Evolutionary conservation across 2,113 vertebrate species (phyloP).

Genomic region (Scomber colias): DNA sequence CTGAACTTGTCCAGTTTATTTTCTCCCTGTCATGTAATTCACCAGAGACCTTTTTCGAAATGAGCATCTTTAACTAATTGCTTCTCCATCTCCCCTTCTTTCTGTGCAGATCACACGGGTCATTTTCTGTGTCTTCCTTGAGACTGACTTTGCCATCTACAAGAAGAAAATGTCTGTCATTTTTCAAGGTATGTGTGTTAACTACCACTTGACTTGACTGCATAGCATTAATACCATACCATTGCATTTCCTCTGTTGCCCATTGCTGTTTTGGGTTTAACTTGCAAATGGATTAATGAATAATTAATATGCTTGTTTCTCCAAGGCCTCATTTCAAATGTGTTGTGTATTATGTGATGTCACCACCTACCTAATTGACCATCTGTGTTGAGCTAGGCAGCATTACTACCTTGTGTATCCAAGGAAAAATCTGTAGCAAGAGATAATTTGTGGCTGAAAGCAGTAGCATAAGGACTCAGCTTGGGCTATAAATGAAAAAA

Average conservation of each 20-base stretch:
- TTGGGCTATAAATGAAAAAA: background rate
- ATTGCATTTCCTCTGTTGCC: constrained; percentile 11
- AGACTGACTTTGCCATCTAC: constrained; percentile 97
- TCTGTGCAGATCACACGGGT: constrained; percentile 91
- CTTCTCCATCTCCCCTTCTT: constrained; percentile 61
- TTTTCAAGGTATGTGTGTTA: constrained; percentile 88
- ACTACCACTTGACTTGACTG: background rate
- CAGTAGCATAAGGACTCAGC: constrained; percentile 20
- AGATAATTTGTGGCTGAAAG: constrained; percentile 29
- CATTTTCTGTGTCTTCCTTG: constrained; percentile 99
- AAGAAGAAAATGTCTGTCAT: constrained; percentile 94
- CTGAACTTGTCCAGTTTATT: constrained; percentile 38
- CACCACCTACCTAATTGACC: constrained; percentile 17
- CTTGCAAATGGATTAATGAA: constrained; percentile 8
- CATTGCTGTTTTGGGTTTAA: background rate
- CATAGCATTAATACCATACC: background rate
- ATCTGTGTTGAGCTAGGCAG: constrained; percentile 10
- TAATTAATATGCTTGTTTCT: constrained; percentile 31
- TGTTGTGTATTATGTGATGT: background rate
- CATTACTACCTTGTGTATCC: background rate
- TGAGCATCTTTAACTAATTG: constrained; percentile 43
- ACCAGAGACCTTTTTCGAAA: constrained; percentile 20
- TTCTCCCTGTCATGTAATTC: constrained; percentile 34
- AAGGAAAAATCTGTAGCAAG: constrained; percentile 42
- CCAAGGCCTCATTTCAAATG: background rate